A percentile compares a stretch with the other conserved stretches of the same genome.
phyloP scores from a whole-genome alignment of 1,140 invertebrate genomes.

The Drosophila ananassae region DNA sequence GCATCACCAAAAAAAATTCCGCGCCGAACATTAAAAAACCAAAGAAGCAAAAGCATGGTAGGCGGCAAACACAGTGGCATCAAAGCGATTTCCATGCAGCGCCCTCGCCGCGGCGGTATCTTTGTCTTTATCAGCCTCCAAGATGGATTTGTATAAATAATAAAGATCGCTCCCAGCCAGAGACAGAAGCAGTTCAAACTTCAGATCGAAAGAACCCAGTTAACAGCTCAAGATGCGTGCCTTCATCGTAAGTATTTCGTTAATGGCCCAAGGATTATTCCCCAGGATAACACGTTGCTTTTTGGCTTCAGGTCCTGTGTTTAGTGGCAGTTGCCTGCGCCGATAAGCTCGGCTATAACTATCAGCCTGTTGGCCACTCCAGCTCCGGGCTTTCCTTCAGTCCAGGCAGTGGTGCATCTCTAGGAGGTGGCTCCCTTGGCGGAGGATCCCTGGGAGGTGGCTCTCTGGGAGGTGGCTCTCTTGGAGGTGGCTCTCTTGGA shows the following conservation, averaged over 20 bases:
- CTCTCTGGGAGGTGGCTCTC: slow-evolving; percentile 7
- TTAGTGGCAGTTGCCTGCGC: slow-evolving; percentile 74
- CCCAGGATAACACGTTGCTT: slow-evolving; percentile 11
- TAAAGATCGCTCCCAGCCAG: slow-evolving; percentile 61
- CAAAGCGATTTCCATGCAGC: slow-evolving; percentile 73
- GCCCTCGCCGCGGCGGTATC: slow-evolving; percentile 51
- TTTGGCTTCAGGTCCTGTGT: slow-evolving; percentile 55
- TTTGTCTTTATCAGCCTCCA: slow-evolving; percentile 77
- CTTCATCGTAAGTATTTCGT: slow-evolving; percentile 64
- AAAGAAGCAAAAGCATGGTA: slow-evolving; percentile 66
- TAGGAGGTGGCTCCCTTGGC: slow-evolving; percentile 6
- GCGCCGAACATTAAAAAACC: slow-evolving; percentile 68
- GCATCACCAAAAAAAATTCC: slow-evolving; percentile 62
- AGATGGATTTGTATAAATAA: slow-evolving; percentile 82
- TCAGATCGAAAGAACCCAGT: slow-evolving; percentile 64
- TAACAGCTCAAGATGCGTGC: slow-evolving; percentile 70
- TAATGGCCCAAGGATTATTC: slow-evolving; percentile 4
- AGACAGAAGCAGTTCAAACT: slow-evolving; percentile 64
- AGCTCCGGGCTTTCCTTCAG: slow-evolving; percentile 57
- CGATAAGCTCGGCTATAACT: slow-evolving; percentile 78
- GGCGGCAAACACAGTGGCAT: slow-evolving; percentile 78
- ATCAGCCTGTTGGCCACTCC: slow-evolving; percentile 69
- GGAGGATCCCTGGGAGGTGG: slow-evolving; percentile 24
- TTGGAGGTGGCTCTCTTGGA: slow-evolving; percentile 15
- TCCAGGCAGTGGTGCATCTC: slow-evolving; percentile 36